These are phyloP conservation scores for Synergus laeviventris DNA, from an alignment of 2,888 invertebrate genomes.

Conservation along the genomic window DNA sequence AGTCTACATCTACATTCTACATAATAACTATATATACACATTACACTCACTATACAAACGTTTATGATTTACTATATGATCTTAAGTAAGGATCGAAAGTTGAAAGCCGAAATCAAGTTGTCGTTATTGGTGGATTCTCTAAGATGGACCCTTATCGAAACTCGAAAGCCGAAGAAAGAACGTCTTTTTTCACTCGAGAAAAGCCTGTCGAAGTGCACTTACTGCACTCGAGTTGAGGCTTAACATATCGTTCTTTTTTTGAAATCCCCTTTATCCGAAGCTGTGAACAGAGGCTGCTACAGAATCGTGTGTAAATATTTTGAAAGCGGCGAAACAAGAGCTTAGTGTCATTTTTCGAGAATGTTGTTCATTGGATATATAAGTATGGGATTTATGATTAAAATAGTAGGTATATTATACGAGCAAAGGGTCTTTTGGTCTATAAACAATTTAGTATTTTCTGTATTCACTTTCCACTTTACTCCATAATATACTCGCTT, in stretches of 20 bases:
- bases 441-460: neutral
- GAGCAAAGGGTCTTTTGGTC: neutral
- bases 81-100: neutral
- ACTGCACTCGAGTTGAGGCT: constrained; percentile 34
- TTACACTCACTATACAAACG: neutral
- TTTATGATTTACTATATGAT: neutral
- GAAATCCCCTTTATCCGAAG: constrained; percentile 31
- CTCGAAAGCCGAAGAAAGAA: constrained; percentile 17
- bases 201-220: constrained; percentile 34
- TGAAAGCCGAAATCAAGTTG: neutral
- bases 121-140: constrained; percentile 1
- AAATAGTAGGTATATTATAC: neutral
- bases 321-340: constrained; percentile 34
- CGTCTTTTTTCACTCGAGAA: constrained; percentile 11
- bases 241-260: constrained; percentile 35
- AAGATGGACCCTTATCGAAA: neutral
- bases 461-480: too few relatives aligned
- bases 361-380: neutral
- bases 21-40: neutral
- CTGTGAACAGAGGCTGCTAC: constrained; percentile 9
- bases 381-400: neutral
- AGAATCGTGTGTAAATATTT: constrained; percentile 36
- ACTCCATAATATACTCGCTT: too few relatives aligned
- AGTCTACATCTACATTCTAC: neutral
- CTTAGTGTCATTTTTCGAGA: neutral